These are phyloP conservation scores for Atopsyche davidsoni DNA, from an alignment of 1,140 invertebrate genomes.

Conservation along the genomic window DNA sequence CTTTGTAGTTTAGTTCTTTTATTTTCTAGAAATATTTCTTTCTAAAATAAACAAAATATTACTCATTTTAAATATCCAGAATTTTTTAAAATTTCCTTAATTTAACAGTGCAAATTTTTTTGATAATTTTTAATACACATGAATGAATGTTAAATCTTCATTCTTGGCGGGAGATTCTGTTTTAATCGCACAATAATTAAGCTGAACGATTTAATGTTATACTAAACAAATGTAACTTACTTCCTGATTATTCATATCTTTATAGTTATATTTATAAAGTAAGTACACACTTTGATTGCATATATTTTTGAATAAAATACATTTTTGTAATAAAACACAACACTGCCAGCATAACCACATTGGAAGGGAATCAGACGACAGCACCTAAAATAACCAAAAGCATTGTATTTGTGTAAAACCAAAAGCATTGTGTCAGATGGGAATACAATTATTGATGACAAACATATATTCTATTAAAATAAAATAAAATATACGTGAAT, in stretches of 20 bases:
- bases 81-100: too few relatives aligned
- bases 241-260: constrained; percentile 6
- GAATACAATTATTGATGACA: neutral
- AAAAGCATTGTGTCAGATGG: neutral
- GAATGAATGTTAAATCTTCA: neutral
- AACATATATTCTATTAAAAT: neutral
- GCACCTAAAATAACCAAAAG: constrained; percentile 4
- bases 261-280: constrained; percentile 9
- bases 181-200: neutral
- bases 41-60: neutral
- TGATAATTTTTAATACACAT: neutral
- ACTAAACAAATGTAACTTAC: neutral
- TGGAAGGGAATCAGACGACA: constrained; percentile 7
- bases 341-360: constrained; percentile 23
- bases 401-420: neutral
- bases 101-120: too few relatives aligned
- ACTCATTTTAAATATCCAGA: neutral
- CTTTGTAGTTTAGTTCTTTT: neutral
- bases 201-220: neutral
- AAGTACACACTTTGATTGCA: constrained; percentile 13
- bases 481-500: neutral
- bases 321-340: constrained; percentile 12
- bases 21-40: neutral
- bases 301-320: constrained; percentile 10
- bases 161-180: neutral